Conservation (phyloP, 53 echinoderm and acorn worm genomes). For the Paracentrotus lividus region DNA sequence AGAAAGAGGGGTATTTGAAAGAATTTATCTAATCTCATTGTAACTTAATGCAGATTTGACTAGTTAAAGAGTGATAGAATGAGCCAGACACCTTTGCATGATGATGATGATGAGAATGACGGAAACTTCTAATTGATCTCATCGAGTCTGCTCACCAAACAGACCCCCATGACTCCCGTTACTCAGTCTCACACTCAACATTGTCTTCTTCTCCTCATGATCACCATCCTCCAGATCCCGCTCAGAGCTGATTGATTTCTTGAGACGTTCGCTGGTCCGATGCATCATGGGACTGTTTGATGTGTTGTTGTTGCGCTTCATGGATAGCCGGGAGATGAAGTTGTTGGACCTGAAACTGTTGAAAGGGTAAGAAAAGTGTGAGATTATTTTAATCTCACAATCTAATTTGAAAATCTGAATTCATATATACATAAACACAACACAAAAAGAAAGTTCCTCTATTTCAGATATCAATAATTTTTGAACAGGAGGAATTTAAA, state of each 20-base stretch:
- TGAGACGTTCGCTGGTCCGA: slow-evolving; percentile 92
- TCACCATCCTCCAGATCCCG: slow-evolving; percentile 81
- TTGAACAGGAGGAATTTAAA: too few species aligned
- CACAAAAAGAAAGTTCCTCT: too few species aligned
- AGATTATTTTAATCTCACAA: too few species aligned
- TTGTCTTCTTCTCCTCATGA: slow-evolving; percentile 87
- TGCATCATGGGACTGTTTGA: slow-evolving; percentile 90
- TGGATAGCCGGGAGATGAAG: slow-evolving; percentile 95
- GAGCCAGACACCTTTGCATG: slow-evolving; percentile 64
- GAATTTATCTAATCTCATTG: neutral
- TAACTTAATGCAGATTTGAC: slow-evolving; percentile 30
- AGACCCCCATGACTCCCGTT: slow-evolving; percentile 74
- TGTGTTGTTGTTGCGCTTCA: slow-evolving; percentile 90
- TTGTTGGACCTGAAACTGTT: slow-evolving; percentile 95
- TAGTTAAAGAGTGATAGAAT: neutral
- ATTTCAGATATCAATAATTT: too few species aligned
- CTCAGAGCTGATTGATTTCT: slow-evolving; percentile 77
- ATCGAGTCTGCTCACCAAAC: slow-evolving; percentile 90
- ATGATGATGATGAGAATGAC: slow-evolving; percentile 69
- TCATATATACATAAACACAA: too few species aligned
- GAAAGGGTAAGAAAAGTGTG: neutral
- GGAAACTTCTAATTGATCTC: slow-evolving; percentile 80
- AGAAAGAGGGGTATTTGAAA: too few species aligned
- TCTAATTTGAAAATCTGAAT: too few species aligned
- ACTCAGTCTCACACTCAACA: slow-evolving; percentile 76